Evolutionary conservation across 2,797 vertebrate species (phyloP).

Genomic region (Furcifer pardalis): DNA sequence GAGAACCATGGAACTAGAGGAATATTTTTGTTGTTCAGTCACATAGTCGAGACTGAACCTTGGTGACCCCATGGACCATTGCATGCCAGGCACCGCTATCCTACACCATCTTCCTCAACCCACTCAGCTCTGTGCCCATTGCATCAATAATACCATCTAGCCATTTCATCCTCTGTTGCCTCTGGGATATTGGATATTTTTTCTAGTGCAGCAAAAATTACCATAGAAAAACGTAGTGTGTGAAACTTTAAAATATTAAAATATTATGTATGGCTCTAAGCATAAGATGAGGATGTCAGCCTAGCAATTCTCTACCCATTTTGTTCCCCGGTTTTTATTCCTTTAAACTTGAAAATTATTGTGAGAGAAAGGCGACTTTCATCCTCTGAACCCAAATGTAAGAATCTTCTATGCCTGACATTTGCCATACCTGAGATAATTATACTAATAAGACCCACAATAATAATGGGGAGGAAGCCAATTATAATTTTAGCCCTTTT

Average conservation of each 20-base stretch:
- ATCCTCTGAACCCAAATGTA: not conserved
- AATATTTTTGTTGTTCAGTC: too few relatives aligned
- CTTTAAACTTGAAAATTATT: not conserved
- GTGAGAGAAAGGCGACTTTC: not conserved
- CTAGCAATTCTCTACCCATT: not conserved
- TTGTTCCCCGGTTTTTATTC: not conserved
- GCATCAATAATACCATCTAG: too few relatives aligned
- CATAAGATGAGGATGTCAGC: not conserved
- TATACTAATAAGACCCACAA: slow-evolving; percentile 9
- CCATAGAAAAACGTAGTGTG: not conserved
- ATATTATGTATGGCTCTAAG: not conserved
- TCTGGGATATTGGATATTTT: too few relatives aligned
- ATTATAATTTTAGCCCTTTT: slow-evolving; percentile 41
- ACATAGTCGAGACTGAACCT: too few relatives aligned
- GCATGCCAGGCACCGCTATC: too few relatives aligned
- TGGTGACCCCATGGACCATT: too few relatives aligned
- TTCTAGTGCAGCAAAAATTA: not conserved
- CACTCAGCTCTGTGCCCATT: too few relatives aligned
- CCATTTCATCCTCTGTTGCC: too few relatives aligned
- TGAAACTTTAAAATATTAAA: not conserved
- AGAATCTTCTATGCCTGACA: not conserved
- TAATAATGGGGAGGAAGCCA: not conserved
- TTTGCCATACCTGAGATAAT: not conserved
- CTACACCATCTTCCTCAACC: too few relatives aligned
- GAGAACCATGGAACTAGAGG: too few relatives aligned